phyloP scores from a whole-genome alignment of 2,888 invertebrate genomes.

The Ferdinandea cuprea region DNA sequence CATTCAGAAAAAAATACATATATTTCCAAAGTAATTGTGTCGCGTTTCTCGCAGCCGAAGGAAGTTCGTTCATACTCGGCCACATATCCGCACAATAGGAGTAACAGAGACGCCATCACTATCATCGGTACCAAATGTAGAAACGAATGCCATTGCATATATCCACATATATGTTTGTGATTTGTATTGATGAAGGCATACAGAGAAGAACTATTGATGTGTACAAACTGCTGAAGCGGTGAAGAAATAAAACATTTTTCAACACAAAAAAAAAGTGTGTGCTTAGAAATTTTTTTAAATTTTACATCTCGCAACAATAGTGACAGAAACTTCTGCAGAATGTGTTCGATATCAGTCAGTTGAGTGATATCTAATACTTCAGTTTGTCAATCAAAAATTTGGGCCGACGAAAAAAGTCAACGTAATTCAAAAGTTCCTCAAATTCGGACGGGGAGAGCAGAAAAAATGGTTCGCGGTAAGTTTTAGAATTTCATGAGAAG shows the following conservation, averaged over 20 bases:
- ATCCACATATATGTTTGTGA: too few species aligned
- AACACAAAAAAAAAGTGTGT: constrained; percentile 29
- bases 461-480: constrained; percentile 72
- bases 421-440: constrained; percentile 10
- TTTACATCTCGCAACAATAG: background rate
- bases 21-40: constrained; percentile 47
- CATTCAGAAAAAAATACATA: constrained; percentile 31
- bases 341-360: too few species aligned
- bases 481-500: constrained; percentile 14
- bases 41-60: constrained; percentile 29
- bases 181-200: constrained; percentile 35
- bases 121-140: constrained; percentile 6
- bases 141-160: constrained; percentile 49
- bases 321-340: constrained; percentile 27
- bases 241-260: constrained; percentile 60
- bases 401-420: background rate
- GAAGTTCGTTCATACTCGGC: too few species aligned
- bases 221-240: constrained; percentile 65
- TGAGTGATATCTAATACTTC: constrained; percentile 39
- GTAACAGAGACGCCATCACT: constrained; percentile 16
- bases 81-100: constrained; percentile 14
- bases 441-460: constrained; percentile 21
- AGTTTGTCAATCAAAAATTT: constrained; percentile 3
- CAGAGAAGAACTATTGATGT: constrained; percentile 60
- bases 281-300: constrained; percentile 11